Conservation (phyloP, 2,113 vertebrate species). For the Ondatra zibethicus region DNA sequence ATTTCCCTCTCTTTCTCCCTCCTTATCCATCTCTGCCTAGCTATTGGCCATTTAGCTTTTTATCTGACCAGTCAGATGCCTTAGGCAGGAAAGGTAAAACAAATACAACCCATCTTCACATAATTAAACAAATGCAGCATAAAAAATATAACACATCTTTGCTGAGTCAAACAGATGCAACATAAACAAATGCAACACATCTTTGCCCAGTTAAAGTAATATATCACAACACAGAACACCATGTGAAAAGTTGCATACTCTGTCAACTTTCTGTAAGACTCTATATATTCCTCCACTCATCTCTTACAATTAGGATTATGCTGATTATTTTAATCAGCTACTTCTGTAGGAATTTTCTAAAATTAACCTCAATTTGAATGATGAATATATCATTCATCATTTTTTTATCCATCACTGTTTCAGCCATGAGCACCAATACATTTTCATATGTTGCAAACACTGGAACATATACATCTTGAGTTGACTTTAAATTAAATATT, state of each 20-base stretch:
- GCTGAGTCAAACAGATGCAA: background rate
- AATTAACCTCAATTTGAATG: background rate
- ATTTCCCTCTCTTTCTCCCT: background rate
- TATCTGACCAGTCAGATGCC: background rate
- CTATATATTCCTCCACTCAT: background rate
- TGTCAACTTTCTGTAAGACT: background rate
- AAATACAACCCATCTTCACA: background rate
- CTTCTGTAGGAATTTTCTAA: conserved; percentile 20
- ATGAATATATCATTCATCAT: background rate
- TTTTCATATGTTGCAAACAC: background rate
- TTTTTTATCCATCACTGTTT: background rate
- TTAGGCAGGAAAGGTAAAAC: background rate
- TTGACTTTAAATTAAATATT: background rate
- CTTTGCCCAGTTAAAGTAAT: background rate
- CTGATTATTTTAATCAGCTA: background rate
- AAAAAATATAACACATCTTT: background rate
- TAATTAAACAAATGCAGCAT: background rate
- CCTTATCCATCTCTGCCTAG: background rate
- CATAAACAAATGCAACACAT: background rate
- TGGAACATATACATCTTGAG: background rate
- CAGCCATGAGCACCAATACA: background rate
- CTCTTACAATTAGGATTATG: background rate
- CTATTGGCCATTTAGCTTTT: background rate
- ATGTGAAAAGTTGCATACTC: too few species aligned
- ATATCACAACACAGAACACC: background rate